phyloP scores from a whole-genome alignment of 2,888 invertebrate genomes.

The Morinoia aosen region DNA sequence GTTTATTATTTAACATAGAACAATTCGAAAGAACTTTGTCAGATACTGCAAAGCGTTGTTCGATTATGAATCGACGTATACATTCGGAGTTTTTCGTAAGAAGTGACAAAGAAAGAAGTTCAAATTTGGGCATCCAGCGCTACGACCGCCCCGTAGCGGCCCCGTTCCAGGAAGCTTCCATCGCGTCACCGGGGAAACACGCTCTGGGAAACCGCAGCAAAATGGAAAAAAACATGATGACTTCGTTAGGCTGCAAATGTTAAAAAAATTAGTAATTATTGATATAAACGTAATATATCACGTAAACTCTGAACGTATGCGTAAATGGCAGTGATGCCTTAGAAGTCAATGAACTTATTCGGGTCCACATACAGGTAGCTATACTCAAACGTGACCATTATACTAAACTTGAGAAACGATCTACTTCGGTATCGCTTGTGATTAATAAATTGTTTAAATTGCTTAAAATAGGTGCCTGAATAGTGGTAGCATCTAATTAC shows the following conservation, averaged over 20 bases:
- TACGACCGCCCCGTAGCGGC: not conserved
- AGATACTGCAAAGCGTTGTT: not conserved
- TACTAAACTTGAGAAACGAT: not conserved
- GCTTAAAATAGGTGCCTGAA: not conserved
- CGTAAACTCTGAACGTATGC: not conserved
- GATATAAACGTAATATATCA: not conserved
- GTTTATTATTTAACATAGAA: not conserved
- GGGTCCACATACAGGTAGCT: no score
- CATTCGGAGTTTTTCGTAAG: not conserved
- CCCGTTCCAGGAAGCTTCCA: not conserved
- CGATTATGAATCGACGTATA: not conserved
- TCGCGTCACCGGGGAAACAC: not conserved
- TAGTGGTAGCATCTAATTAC: not conserved
- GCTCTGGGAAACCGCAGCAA: not conserved
- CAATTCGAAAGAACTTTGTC: not conserved
- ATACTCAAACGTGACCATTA: not conserved
- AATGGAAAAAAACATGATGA: not conserved
- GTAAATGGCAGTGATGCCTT: no score
- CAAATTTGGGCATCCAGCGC: not conserved
- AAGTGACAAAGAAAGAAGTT: not conserved
- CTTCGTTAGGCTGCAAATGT: not conserved
- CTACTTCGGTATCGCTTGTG: not conserved
- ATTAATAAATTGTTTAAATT: not conserved
- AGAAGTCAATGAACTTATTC: no score
- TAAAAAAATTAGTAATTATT: not conserved